A percentile compares a stretch with the other conserved stretches of the same genome.
These are phyloP conservation scores for Bellardia pandia DNA, from an alignment of 2,888 invertebrate genomes.

Conservation along the genomic window DNA sequence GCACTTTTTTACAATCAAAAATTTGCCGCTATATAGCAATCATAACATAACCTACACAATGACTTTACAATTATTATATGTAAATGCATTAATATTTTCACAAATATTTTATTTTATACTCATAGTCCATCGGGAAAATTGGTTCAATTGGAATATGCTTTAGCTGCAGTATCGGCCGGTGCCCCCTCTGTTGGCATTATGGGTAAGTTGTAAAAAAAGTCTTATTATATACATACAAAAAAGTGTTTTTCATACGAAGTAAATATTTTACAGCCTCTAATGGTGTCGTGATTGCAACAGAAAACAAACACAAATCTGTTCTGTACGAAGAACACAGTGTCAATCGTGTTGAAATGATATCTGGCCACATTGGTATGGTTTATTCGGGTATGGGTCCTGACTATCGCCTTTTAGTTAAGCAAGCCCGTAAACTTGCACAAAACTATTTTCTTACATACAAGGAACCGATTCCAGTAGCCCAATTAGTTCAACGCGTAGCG, in stretches of 20 bases:
- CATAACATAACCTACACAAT: conserved; percentile 76
- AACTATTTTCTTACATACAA: conserved; percentile 96
- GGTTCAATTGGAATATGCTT: conserved; percentile 99
- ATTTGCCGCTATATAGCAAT: conserved; percentile 41
- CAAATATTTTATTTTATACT: conserved; percentile 78
- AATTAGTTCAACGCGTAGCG: conserved; percentile 97
- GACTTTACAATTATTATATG: conserved; percentile 75
- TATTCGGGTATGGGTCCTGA: conserved; percentile 98
- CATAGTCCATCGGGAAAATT: conserved; percentile 98
- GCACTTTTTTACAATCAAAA: not conserved
- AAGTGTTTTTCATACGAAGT: not conserved
- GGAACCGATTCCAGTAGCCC: conserved; percentile 98
- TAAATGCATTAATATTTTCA: conserved; percentile 21
- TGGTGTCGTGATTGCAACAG: conserved; percentile 99
- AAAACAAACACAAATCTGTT: conserved; percentile 98
- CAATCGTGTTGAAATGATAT: conserved; percentile 97
- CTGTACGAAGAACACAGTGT: conserved; percentile 98
- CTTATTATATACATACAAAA: not conserved
- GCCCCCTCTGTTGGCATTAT: conserved; percentile 99
- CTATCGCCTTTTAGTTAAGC: conserved; percentile 94
- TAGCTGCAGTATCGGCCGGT: conserved; percentile 99
- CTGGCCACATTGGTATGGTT: conserved; percentile 98
- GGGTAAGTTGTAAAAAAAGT: conserved; percentile 86
- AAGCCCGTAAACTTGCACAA: conserved; percentile 98
- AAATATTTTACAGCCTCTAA: conserved; percentile 90